Base-by-base conservation (phyloP, 2,888 invertebrate genomes). In the Hofmannophila pseudospretella region DNA sequence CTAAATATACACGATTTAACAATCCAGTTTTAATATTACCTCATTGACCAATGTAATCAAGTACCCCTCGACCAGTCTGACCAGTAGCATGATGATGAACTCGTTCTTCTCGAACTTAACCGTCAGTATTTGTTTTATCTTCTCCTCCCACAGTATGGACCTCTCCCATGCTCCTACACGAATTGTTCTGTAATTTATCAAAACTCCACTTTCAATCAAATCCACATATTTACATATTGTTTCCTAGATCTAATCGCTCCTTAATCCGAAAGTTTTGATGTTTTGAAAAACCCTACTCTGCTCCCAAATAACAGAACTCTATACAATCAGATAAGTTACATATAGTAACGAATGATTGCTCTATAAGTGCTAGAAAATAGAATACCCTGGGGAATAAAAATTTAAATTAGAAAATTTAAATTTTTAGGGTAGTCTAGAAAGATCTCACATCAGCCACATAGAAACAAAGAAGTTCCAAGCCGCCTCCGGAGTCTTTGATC, bases 361-460 rank as follows among this genome's bases (percentile, higher is more conserved):
- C n/a, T n/a, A n/a, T n/a, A n/a, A n/a, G n/a, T n/a, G n/a, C n/a
- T n/a, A n/a, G 20, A 20, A 3, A 20, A 20, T 20, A 7, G 20
- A 20, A 20, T 20, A 20, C 7, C 7, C 7, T 20, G 4, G 7
- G 20, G 20, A 20, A 7, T 7, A 20, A 20, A 20, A 20, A 5
- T 20, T 20, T 7, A 20, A 20, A 20, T 20, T 20, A 5, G 3
- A 3, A 3, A 7, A 20, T 20, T 5, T 5, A 7, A 20, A 3
- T 20, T 20, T 20, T 7, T 4, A 20, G 7, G 4, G n/a, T n/a
- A n/a, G n/a, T n/a, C n/a, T n/a, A n/a, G n/a, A 3, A 20, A 20
- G 20, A 2, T 20, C 20, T 20, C 51, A 90, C 91, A 90, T 86
- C 14, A 91, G 70, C 91, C 91, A 91, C 84, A 90, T 88, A 30